Evolutionary conservation across 2,113 vertebrate species (phyloP).

Genomic region (Cyrtonyx montezumae): DNA sequence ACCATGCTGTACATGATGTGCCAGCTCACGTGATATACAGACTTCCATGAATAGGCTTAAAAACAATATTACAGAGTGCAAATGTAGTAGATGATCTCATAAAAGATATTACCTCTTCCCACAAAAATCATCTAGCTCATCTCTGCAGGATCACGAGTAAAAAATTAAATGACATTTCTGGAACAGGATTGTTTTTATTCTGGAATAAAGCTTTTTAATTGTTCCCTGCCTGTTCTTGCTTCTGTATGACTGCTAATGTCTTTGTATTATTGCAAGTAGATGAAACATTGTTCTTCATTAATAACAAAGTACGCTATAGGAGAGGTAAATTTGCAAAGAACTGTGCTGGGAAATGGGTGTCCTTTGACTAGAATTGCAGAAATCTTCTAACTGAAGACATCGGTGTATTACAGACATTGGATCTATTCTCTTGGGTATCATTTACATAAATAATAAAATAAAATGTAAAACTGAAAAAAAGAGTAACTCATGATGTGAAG

Average conservation of each 20-base stretch:
- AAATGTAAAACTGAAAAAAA: neutral
- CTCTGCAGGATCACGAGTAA: neutral
- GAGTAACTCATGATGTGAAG: neutral
- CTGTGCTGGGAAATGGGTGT: neutral
- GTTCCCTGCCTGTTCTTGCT: neutral
- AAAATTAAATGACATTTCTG: slow-evolving; percentile 40
- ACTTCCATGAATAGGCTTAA: neutral
- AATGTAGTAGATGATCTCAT: slow-evolving; percentile 54
- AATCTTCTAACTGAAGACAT: neutral
- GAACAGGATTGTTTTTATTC: slow-evolving; percentile 15
- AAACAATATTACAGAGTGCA: neutral
- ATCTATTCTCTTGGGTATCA: neutral
- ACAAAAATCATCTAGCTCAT: neutral
- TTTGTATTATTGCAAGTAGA: slow-evolving; percentile 2
- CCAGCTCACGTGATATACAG: neutral
- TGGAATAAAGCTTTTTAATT: slow-evolving; percentile 44
- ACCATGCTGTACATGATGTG: neutral
- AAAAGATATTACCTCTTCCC: slow-evolving; percentile 21
- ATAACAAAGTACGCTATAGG: neutral
- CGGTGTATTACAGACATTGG: neutral
- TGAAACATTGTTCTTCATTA: slow-evolving; percentile 4
- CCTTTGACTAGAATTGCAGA: neutral
- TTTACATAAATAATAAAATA: neutral
- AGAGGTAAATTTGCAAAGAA: neutral
- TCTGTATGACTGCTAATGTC: slow-evolving; percentile 18